Base-by-base conservation (phyloP, 2,888 invertebrate genomes). In the Tetanocera ferruginea region DNA sequence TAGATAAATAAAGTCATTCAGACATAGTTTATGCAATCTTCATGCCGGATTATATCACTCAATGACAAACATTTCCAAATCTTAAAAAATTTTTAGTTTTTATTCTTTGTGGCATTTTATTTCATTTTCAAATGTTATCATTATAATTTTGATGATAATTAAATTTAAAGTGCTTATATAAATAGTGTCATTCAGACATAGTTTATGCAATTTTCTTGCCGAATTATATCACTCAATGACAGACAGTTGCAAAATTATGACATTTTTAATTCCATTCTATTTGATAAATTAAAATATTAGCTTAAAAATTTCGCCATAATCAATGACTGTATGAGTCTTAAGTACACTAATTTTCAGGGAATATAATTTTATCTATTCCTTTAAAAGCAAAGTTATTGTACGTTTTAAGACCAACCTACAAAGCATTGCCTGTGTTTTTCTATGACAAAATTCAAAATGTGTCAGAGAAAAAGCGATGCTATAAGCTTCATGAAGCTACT, bases 141-240 rank as follows among this genome's bases (percentile, higher is more conserved):
- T n/a, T 1, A 52, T 37, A 5, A 6, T 1, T 37, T 1, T 49
- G 2, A 2, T 6, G 2, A 60, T 51, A 69, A 14, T 3, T 31
- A 5, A 37, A 1, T 8, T 19, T 34, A 34, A 52, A n/a, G 1
- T 52, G 52, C 6, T 19, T 19, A 52, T 3, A 52, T 52, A n/a
- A 52, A n/a, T 5, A 64, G 72, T 80, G 85, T 83, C 87, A 85
- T 83, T 87, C 89, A 89, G 89, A 90, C 89, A 89, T 89, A 90
- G 89, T 89, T 86, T 86, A 86, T 83, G 83, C 83, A 84, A 83
- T 72, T 60, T 37, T 62, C 76, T 86, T 87, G 86, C 84, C 85
- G 83, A 83, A 85, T 87, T 89, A 87, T 89, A 90, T 90, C 89
- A 89, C 90, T 89, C 87, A 87, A 84, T 84, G 87, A 86, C 85